A percentile compares a stretch with the other conserved stretches of the same genome.
These are phyloP conservation scores for Gambelia wislizenii DNA, from an alignment of 2,797 vertebrate genomes.

Conservation along the genomic window DNA sequence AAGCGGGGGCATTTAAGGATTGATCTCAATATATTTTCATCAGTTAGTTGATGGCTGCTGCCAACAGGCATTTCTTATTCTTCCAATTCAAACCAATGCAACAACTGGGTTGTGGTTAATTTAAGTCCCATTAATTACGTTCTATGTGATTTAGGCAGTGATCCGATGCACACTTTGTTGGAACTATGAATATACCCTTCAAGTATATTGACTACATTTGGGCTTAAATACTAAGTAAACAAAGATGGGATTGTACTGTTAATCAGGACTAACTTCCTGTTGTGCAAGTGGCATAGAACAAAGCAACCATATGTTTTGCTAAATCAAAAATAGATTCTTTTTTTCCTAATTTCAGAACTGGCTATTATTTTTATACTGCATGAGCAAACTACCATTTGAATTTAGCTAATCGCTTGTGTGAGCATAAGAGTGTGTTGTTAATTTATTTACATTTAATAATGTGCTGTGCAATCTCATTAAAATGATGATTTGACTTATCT, in stretches of 20 bases:
- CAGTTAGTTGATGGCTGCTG: too few species aligned
- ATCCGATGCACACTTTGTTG: neutral
- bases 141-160: neutral
- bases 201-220: neutral
- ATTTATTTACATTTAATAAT: constrained; percentile 30
- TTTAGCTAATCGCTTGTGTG: constrained; percentile 24
- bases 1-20: too few species aligned
- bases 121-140: neutral
- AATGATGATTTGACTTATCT: constrained; percentile 11
- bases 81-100: too few species aligned
- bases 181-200: neutral
- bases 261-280: neutral
- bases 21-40: too few species aligned
- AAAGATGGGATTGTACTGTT: neutral
- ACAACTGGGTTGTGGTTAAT: neutral
- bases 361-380: constrained; percentile 8
- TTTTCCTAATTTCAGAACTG: neutral
- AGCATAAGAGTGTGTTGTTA: neutral
- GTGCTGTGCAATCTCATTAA: constrained; percentile 3
- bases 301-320: neutral
- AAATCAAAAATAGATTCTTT: neutral
- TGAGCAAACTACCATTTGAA: constrained; percentile 4
- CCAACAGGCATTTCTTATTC: too few species aligned
- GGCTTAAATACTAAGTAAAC: neutral
- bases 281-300: neutral